Evolutionary conservation across 2,888 invertebrate species (phyloP), one percentile per base, ranked within the genome.

Genomic region (Ophion ventricosus): DNA sequence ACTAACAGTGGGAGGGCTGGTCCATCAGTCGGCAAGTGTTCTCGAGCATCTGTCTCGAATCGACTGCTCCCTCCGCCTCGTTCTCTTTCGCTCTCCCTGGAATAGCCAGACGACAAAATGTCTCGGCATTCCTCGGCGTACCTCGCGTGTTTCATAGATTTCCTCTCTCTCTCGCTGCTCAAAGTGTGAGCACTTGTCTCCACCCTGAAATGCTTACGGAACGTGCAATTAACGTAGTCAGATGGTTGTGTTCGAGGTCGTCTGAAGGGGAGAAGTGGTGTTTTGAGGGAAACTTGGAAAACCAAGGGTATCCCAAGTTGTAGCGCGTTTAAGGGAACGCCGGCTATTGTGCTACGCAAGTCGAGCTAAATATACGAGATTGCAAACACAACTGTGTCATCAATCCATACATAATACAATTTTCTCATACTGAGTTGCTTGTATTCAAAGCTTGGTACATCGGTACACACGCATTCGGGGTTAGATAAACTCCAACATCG

Each of bases 201-300:
- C 72, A 35, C 66, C 63, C 74, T 61, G 74, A 76, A 82, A 84
- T 75, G 74, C 72, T 84, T 78, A 29, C 64, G 82, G 75, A 82
- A 82, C 82, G 84, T 75, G 84, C 81, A 84, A 84, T 84, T 84
- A 84, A 84, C 82, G 84, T 59, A 79, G 72, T 82, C 75, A 67
- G 84, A 79, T 56, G 70, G 70, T 82, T 70, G 84, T 82, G 75
- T 84, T 82, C 76, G 84, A 79, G 79, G 79, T 78, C 8, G 20
- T 8, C 54, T 54, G 29, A 20, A 40, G 59, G 14, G 43, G 40
- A 57, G 11, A 40, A 35, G 49, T 67, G 49, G 64, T 49, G 81
- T 75, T 75, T 82, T 75, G 66, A 79, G 78, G 82, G 72, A 75
- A 84, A 72, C 78, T 82, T 63, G 74, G 80, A 29, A 57, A 25